These are phyloP conservation scores for Daphoenositta chrysoptera DNA, from an alignment of 2,113 vertebrate genomes.

Conservation along the genomic window DNA sequence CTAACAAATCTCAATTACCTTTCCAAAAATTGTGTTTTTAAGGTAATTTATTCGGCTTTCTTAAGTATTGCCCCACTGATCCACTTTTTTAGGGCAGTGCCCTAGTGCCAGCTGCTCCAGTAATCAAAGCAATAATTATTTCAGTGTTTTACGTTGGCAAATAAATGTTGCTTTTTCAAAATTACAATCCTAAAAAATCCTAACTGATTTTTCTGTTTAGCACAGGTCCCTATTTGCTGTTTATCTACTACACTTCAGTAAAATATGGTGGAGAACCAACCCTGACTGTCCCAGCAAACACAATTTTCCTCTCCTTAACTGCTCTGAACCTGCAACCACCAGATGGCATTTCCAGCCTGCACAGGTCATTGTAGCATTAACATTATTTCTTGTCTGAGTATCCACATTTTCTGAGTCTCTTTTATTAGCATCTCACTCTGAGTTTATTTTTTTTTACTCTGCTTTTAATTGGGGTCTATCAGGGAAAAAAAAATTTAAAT, in stretches of 20 bases:
- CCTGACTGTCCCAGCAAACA: not conserved
- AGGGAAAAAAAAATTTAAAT: not conserved
- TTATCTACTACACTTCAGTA: not conserved
- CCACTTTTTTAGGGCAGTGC: not conserved
- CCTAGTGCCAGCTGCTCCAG: not conserved
- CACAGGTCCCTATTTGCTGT: not conserved
- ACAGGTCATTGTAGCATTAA: not conserved
- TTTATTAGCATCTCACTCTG: not conserved
- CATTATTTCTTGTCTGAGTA: not conserved
- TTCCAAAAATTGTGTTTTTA: not conserved
- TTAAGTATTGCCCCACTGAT: not conserved
- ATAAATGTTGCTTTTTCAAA: not conserved
- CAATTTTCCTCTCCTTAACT: not conserved
- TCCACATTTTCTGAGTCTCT: not conserved
- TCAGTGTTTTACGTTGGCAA: not conserved
- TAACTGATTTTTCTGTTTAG: not conserved
- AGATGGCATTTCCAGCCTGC: slow-evolving; percentile 54
- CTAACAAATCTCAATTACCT: not conserved
- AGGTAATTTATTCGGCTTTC: not conserved
- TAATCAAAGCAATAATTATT: not conserved
- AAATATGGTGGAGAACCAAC: not conserved
- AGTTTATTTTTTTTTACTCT: not conserved
- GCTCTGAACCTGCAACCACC: slow-evolving; percentile 16
- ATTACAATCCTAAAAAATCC: not conserved
- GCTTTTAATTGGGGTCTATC: not conserved